phyloP scores from a whole-genome alignment of 2,113 vertebrate genomes.

The Notiomystis cincta region DNA sequence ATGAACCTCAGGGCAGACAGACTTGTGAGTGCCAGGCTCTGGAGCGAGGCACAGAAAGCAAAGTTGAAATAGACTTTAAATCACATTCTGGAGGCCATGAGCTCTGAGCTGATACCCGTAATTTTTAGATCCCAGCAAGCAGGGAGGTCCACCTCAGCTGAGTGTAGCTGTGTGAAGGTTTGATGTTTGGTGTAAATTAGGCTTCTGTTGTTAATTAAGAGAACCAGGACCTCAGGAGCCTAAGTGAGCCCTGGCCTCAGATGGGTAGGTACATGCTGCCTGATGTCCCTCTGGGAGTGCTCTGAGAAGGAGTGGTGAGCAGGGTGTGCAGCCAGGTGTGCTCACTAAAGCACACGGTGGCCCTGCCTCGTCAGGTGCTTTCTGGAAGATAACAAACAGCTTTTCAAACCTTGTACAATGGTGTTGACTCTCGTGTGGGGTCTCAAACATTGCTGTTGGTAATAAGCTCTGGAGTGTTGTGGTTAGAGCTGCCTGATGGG shows the following conservation, averaged over 20 bases:
- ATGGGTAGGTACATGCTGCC: rapidly evolving
- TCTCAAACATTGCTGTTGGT: not conserved
- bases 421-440: rapidly evolving
- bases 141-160: not conserved
- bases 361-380: not conserved
- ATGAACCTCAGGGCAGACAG: not conserved
- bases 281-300: not conserved
- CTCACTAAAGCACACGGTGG: not conserved
- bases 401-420: not conserved
- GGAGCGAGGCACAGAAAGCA: not conserved
- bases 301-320: not conserved
- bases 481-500: not conserved
- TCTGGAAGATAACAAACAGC: not conserved
- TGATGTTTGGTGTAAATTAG: not conserved
- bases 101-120: not conserved
- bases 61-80: not conserved
- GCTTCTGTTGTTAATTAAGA: not conserved
- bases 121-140: not conserved
- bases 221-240: not conserved
- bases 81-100: not conserved
- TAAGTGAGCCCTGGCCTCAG: not conserved
- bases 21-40: not conserved
- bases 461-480: not conserved
- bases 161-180: not conserved
- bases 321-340: not conserved